Percentiles rank a stretch among this genome's conserved stretches.
phyloP scores from a whole-genome alignment of 1,140 invertebrate genomes.

The Goniozus legneri region DNA sequence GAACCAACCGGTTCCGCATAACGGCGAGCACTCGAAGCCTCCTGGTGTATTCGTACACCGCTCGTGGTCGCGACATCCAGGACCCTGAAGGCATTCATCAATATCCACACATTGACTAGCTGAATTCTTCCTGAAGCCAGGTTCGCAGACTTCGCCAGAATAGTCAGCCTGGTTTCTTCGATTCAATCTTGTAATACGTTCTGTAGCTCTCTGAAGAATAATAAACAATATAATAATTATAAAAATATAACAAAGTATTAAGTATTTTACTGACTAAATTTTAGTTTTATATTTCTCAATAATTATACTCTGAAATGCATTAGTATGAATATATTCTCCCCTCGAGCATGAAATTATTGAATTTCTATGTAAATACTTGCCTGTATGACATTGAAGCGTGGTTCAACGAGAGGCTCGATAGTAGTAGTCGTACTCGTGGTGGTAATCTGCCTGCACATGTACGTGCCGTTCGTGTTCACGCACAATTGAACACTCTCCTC shows the following conservation, averaged over 20 bases:
- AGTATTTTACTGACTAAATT: too few relatives aligned
- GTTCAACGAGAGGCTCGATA: background rate
- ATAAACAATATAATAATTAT: too few relatives aligned
- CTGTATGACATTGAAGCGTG: slow-evolving; percentile 1
- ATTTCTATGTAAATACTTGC: background rate
- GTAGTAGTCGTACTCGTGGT: background rate
- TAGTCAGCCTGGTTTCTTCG: too few relatives aligned
- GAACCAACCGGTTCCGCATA: slow-evolving; percentile 54
- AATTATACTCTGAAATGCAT: too few relatives aligned
- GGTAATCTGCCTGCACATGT: slow-evolving; percentile 62
- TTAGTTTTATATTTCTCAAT: too few relatives aligned
- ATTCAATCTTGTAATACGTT: too few relatives aligned
- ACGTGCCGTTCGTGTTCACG: slow-evolving; percentile 73
- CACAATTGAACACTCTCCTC: slow-evolving; percentile 63
- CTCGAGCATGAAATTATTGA: too few relatives aligned
- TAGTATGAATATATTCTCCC: too few relatives aligned
- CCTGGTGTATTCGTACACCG: slow-evolving; percentile 69
- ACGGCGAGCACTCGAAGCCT: slow-evolving; percentile 66
- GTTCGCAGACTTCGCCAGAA: slow-evolving; percentile 13
- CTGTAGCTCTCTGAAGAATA: too few relatives aligned
- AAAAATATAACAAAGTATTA: too few relatives aligned
- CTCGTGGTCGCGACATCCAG: slow-evolving; percentile 68
- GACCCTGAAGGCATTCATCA: slow-evolving; percentile 66
- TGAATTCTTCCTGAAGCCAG: slow-evolving; percentile 13
- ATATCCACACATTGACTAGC: slow-evolving; percentile 67